phyloP scores from a whole-genome alignment of 2,888 invertebrate genomes.

The Eilema depressum region DNA sequence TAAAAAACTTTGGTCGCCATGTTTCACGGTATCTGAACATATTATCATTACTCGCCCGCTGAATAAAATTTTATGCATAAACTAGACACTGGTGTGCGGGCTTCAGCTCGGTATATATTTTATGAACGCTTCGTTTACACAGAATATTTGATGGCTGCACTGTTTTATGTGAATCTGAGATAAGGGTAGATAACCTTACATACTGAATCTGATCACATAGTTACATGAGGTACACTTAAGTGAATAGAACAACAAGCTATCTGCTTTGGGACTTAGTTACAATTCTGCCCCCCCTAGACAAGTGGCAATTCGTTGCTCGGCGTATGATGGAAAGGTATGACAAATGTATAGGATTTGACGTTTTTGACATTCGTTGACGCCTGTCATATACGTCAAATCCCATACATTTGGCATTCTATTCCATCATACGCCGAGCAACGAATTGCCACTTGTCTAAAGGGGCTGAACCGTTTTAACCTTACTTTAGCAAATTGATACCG shows the following conservation, averaged over 20 bases:
- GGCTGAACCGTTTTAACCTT: too few species aligned
- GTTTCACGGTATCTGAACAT: conserved; percentile 41
- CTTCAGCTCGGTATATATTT: conserved; percentile 69
- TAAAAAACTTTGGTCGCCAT: conserved; percentile 38
- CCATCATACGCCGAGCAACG: too few species aligned
- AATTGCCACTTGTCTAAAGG: too few species aligned
- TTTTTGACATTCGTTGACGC: too few species aligned
- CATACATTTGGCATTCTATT: too few species aligned
- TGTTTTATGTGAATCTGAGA: conserved; percentile 59
- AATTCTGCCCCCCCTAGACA: too few species aligned
- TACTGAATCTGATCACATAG: conserved; percentile 28
- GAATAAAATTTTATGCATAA: conserved; percentile 57
- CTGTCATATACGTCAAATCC: too few species aligned
- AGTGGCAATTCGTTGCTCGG: too few species aligned
- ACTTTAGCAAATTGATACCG: too few species aligned
- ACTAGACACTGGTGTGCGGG: conserved; percentile 44
- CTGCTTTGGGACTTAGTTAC: conserved; percentile 19
- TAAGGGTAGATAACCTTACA: conserved; percentile 46
- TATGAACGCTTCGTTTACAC: conserved; percentile 69
- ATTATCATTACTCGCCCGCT: conserved; percentile 48
- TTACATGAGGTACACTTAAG: conserved; percentile 16
- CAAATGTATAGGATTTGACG: too few species aligned
- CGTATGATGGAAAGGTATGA: too few species aligned
- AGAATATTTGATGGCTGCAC: conserved; percentile 70
- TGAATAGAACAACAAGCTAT: conserved; percentile 15